Percentiles rank a stretch among this genome's conserved stretches.
Evolutionary conservation across 2,113 vertebrate species (phyloP).

Genomic region (Procavia capensis): DNA sequence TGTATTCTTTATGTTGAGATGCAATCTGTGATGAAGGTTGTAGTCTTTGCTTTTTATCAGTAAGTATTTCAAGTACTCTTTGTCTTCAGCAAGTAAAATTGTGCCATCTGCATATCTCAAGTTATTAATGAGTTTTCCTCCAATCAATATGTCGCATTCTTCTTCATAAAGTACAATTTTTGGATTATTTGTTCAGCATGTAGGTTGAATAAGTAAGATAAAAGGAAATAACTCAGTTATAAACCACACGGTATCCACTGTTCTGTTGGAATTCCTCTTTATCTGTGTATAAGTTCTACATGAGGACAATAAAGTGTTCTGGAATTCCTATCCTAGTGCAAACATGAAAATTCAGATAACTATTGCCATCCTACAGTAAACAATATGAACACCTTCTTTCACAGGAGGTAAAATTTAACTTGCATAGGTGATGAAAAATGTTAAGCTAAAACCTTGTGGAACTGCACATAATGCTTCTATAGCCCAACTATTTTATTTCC

Average conservation of each 20-base stretch:
- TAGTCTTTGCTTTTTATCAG: neutral
- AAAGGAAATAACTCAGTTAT: too few species aligned
- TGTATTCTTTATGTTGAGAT: neutral
- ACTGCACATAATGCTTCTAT: neutral
- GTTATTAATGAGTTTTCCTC: neutral
- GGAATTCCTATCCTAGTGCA: neutral
- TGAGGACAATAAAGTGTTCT: too few species aligned
- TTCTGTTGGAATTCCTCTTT: too few species aligned
- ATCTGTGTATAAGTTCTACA: too few species aligned
- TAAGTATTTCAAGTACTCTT: neutral
- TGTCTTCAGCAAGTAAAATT: neutral
- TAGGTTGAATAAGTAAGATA: too few species aligned
- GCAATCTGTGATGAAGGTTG: neutral
- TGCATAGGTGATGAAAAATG: neutral
- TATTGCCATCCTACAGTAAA: neutral
- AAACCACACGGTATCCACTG: too few species aligned
- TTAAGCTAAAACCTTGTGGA: neutral
- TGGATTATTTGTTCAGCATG: too few species aligned
- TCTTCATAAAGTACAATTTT: neutral
- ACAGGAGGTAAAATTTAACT: neutral
- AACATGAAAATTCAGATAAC: neutral
- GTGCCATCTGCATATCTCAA: neutral
- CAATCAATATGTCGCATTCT: neutral
- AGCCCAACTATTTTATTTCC: neutral
- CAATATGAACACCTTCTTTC: neutral